Percentiles rank a stretch among this genome's conserved stretches.
Evolutionary conservation across 1,140 invertebrate species (phyloP).

Genomic region (Triops longicaudatus): DNA sequence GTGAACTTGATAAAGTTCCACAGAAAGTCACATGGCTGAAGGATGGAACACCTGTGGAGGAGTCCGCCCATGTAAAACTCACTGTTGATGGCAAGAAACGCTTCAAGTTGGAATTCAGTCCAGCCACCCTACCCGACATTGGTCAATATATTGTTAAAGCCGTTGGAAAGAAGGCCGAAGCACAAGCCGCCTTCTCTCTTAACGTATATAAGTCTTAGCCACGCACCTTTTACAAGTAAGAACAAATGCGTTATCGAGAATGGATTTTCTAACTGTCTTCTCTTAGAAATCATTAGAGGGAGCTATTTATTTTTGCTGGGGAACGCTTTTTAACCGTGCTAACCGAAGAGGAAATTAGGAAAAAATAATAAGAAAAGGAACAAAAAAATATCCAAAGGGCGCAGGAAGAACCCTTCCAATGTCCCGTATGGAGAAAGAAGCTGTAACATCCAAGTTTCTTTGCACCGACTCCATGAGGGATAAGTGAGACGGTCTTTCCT

Average conservation of each 20-base stretch:
- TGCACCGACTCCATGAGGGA: not conserved
- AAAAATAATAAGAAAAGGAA: not conserved
- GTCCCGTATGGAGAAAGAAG: not conserved
- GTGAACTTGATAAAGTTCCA: conserved; percentile 62
- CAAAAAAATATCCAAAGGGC: not conserved
- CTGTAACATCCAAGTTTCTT: not conserved
- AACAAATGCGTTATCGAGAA: not conserved
- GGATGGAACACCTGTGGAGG: conserved; percentile 74
- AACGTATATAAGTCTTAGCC: conserved; percentile 50
- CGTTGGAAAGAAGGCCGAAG: conserved; percentile 73
- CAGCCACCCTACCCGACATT: conserved; percentile 65
- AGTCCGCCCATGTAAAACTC: conserved; percentile 65
- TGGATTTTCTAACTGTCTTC: not conserved
- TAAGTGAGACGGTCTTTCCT: not conserved
- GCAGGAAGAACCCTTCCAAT: not conserved
- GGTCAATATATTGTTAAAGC: conserved; percentile 84
- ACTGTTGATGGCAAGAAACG: conserved; percentile 66
- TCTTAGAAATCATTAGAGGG: not conserved
- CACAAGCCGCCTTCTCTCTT: conserved; percentile 70
- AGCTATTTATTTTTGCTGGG: conserved; percentile 9
- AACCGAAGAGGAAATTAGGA: not conserved
- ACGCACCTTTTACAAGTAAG: not conserved
- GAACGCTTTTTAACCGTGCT: not conserved
- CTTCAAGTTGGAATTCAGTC: conserved; percentile 61
- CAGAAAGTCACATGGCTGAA: conserved; percentile 74